Conservation (phyloP, 2,113 vertebrate species). For the Ameiurus melas region DNA sequence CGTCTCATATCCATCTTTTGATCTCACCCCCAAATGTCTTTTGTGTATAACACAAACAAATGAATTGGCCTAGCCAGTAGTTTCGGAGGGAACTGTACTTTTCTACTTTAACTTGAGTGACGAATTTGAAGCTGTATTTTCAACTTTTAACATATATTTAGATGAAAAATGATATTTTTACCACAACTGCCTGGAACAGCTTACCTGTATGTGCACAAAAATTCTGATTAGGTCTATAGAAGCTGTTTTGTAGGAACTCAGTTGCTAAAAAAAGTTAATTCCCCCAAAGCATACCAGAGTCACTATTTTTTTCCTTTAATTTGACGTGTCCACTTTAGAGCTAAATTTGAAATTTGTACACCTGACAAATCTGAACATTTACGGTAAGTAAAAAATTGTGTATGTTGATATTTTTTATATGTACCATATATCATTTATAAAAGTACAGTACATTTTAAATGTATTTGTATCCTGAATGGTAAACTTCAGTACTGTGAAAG, state of each 20-base stretch:
- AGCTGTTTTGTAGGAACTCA: not conserved
- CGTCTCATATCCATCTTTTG: too few relatives aligned
- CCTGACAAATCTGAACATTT: not conserved
- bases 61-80: too few relatives aligned
- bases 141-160: not conserved
- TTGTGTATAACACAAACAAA: too few relatives aligned
- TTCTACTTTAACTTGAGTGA: too few relatives aligned
- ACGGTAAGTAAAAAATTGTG: not conserved
- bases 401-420: not conserved
- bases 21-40: too few relatives aligned
- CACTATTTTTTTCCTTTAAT: not conserved
- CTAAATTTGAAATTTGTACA: not conserved
- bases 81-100: too few relatives aligned
- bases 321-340: not conserved
- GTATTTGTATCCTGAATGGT: not conserved
- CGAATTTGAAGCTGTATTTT: not conserved
- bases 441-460: not conserved
- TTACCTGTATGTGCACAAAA: not conserved
- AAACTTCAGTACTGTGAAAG: not conserved
- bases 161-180: not conserved
- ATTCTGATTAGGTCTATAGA: not conserved
- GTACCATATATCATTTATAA: not conserved
- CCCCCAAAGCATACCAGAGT: too few relatives aligned
- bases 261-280: not conserved
- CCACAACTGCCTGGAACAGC: not conserved